Base-by-base conservation (phyloP, 2,797 vertebrate species). In the Macropodus opercularis region DNA sequence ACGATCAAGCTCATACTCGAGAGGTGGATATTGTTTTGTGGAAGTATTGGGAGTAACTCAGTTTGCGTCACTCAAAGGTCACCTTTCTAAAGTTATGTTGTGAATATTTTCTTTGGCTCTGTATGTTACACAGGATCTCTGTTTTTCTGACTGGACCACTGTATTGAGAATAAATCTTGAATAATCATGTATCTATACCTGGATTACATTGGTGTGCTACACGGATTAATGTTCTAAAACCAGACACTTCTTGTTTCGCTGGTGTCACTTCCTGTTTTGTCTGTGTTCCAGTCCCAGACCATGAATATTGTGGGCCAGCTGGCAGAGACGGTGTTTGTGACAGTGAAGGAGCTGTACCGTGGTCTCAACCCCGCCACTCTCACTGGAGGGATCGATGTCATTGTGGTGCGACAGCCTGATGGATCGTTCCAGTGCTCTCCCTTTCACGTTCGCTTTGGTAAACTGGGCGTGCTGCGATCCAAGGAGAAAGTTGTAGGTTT, bases 241-340 rank as follows among this genome's bases (percentile, higher is more conserved):
- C 34, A 58, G 12, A 27, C 32, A 27, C 17, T 44, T 49, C 5
- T 17, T 41, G 4, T 73, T 43, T 43, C 15, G 4, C 14, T 29
- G 9, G 8, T 67, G 32, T 63, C 42, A 56, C 61, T 70, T 76
- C 42, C 34, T 53, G 9, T 60, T 46, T 27, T 38, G 6, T 46
- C 9, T 6, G 26, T 72, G 4, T 61, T 42, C 67, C 75, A 94
- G 94, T 86, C 83, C 43, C 91, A 93, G 80, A 93, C 94, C 84
- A 98, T 99, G 97, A 98, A 98, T 85, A 96, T 97, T 15, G 91
- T 98, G 85, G 96, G 96, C 51, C 95, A 97, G 77, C 81, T 98
- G 43, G 96, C 96, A 0, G 97, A 94, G 88, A 94, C 94, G 0
- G 94, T 98, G 64, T 92, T 96, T 0, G 93, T 95, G 77, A 97